These are phyloP conservation scores for Caenorhabditis doughertyi DNA, from an alignment of 2,888 invertebrate species.

Conservation along the genomic window DNA sequence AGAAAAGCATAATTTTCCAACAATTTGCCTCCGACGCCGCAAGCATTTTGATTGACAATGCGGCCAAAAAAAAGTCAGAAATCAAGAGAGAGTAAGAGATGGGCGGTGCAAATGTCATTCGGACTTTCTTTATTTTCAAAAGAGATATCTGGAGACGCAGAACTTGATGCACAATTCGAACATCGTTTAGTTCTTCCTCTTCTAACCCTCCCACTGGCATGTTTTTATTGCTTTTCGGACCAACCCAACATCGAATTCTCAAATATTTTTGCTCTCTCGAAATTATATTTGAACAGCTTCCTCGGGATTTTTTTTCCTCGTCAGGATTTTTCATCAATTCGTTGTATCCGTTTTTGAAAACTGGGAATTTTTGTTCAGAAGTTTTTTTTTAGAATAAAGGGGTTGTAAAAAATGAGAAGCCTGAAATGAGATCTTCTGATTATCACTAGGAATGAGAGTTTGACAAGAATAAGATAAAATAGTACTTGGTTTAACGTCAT, in stretches of 20 bases:
- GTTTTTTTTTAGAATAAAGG: too few relatives aligned
- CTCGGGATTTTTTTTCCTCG: neutral
- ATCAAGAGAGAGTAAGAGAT: slow-evolving; percentile 25
- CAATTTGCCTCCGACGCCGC: slow-evolving; percentile 10
- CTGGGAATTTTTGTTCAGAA: too few relatives aligned
- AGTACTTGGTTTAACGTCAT: too few relatives aligned
- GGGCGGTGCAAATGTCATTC: slow-evolving; percentile 58
- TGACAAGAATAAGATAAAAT: too few relatives aligned
- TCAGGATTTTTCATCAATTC: neutral
- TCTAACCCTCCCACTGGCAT: slow-evolving; percentile 19
- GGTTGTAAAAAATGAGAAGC: too few relatives aligned
- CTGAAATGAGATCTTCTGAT: too few relatives aligned
- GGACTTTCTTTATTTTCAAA: slow-evolving; percentile 17
- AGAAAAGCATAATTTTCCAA: slow-evolving; percentile 1
- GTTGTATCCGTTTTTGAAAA: neutral
- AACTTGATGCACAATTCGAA: slow-evolving; percentile 21
- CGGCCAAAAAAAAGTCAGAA: slow-evolving; percentile 13
- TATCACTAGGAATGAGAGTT: too few relatives aligned
- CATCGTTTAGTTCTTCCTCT: slow-evolving; percentile 16
- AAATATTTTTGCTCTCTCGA: slow-evolving; percentile 3
- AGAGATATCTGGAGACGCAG: slow-evolving; percentile 15
- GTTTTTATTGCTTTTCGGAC: slow-evolving; percentile 50
- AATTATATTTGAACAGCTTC: slow-evolving; percentile 21
- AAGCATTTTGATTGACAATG: slow-evolving; percentile 56
- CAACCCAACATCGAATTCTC: slow-evolving; percentile 2